Percentiles rank a stretch among this genome's conserved stretches.
Evolutionary conservation across 2,888 invertebrate genomes (phyloP).

Genomic region (Phymatocera aterrima): DNA sequence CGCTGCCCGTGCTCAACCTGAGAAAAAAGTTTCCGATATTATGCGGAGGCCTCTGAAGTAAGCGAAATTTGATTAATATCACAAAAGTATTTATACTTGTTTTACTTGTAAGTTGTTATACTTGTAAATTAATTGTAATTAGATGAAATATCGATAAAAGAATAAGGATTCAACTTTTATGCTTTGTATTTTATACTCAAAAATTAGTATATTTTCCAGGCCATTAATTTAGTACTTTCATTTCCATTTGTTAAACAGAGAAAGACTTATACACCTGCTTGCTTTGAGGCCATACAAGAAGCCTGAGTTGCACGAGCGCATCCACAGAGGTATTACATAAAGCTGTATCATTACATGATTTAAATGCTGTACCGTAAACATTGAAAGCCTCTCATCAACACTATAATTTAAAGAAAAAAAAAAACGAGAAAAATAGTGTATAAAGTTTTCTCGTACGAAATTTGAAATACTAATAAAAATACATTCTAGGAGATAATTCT

Average conservation of each 20-base stretch:
- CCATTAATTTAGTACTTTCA: slow-evolving; percentile 23
- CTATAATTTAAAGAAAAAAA: neutral
- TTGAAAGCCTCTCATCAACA: neutral
- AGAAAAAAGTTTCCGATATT: slow-evolving; percentile 77
- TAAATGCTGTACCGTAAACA: slow-evolving; percentile 30
- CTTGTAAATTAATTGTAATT: neutral
- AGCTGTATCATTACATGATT: slow-evolving; percentile 45
- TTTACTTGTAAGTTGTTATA: neutral
- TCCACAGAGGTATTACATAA: slow-evolving; percentile 83
- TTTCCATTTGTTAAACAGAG: slow-evolving; percentile 80
- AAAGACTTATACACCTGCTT: slow-evolving; percentile 95
- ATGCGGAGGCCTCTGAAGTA: slow-evolving; percentile 85
- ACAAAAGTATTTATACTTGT: neutral
- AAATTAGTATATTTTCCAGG: neutral
- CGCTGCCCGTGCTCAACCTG: slow-evolving; percentile 60
- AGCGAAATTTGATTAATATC: slow-evolving; percentile 61
- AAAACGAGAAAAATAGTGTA: neutral
- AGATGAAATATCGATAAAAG: neutral
- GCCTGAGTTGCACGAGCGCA: slow-evolving; percentile 89
- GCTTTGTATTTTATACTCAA: no score
- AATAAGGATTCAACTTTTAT: neutral
- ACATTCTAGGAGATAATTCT: no score
- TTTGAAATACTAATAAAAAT: neutral
- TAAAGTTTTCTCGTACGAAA: neutral
- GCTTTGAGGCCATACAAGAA: slow-evolving; percentile 96